Base-by-base conservation (phyloP, 2,888 invertebrate species). In the Hymenopus coronatus region DNA sequence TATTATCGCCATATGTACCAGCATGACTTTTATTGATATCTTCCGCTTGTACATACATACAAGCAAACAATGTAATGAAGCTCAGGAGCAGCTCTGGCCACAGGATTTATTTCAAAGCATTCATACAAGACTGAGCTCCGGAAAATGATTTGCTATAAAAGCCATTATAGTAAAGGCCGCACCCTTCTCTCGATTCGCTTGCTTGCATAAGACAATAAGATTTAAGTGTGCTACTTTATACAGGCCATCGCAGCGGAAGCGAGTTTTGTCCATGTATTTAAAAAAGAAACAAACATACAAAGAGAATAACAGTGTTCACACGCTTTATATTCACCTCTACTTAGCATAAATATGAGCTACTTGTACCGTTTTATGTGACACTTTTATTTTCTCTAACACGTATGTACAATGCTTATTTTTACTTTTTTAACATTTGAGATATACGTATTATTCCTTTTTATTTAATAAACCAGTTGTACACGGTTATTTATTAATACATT, bases 191-290 rank as follows among this genome's bases (percentile, higher is more conserved):
- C 81, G 86, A 86, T 86, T 30, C 86, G 86, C 86, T 86, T 86
- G 86, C 86, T 86, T 86, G 86, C 86, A 86, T 86, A 86, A 86
- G 86, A 86, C 86, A 86, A 70, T 70, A 86, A 86, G 86, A 86
- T 86, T 86, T 86, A 86, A 86, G 70, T 28, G 84, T 30, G 25
- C 30, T 86, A 70, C 81, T 20, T 20, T 25, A 70, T 70, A 70
- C 54, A 40, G 40, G 40, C 40, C 40, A 40, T 40, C 40, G 12
- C 40, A 70, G 54, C 54, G 54, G 54, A 70, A 70, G 20, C 6
- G 25, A 25, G 25, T 6, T 70, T 20, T 70, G 54, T 70, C 54
- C 54, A 70, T 3, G 54, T 54, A 54, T 54, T 33, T 4, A 33
- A 33, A 33, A 33, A 7, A 33, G 6, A 40, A 40, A 40, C 40